Evolutionary conservation across 2,797 vertebrate genomes (phyloP), one percentile per base, ranked within the genome.

Genomic region (Myioborus miniatus): DNA sequence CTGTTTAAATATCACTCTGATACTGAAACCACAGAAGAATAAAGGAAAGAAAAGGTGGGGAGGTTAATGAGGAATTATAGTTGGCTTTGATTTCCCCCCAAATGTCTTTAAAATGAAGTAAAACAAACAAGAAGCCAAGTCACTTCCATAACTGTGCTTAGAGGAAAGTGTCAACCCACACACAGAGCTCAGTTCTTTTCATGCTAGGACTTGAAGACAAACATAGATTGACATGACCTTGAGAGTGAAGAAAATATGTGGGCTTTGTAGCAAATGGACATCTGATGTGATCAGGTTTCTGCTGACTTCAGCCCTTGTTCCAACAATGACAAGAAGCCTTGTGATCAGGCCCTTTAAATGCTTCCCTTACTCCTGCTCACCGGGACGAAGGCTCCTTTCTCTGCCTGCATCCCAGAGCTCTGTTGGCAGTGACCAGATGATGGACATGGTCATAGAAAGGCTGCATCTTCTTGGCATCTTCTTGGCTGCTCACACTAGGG

Each of bases 301-400:
- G 11, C 60, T 70, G 68, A 70, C 49, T 87, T 91, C 64, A 87
- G 53, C 32, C 60, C 32, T 80, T 74, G 37, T 62, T 86, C 83
- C 53, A 81, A 11, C 37, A 68, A 5, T 3, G 9, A 36, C 43
- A 30, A 62, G 65, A 46, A 8, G 1, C 15, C 23, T 44, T 0
- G 0, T 36, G 44, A 26, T 26, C 41, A 26, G n/a, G 7, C 20
- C 22, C 14, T 60, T 80, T 55, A 46, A 20, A 22, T 0, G 0
- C 46, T 87, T 72, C 36, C n/a, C 23, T 62, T 65, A 8, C 41
- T 44, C 1, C 19, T 78, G 17, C 65, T 90, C 22, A 30, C 29
- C 37, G 47, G 43, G n/a, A 6, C 0, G 0, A 67, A 68, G 36
- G 19, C n/a, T 87, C 4, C 32, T 52, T 67, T 70, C 86, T 56